Conservation (phyloP, 1,140 invertebrate genomes). For the Zophobas morio region DNA sequence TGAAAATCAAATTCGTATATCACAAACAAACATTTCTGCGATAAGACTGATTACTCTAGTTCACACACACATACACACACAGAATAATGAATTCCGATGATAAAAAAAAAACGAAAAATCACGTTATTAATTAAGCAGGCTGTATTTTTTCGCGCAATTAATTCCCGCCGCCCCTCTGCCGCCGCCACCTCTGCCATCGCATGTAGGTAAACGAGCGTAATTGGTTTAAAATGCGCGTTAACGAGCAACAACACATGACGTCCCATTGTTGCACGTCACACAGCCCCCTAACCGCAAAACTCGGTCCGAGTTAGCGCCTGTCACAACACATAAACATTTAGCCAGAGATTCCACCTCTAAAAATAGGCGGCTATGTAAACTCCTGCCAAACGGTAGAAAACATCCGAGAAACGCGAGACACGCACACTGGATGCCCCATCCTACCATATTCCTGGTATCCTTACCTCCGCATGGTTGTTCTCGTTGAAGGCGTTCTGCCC, state of each 20-base stretch:
- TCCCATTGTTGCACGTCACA: slow-evolving; percentile 2
- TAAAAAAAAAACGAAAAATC: too few species aligned
- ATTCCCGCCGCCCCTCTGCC: slow-evolving; percentile 14
- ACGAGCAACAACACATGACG: slow-evolving; percentile 3
- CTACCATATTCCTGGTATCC: slow-evolving; percentile 13
- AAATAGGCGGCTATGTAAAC: slow-evolving; percentile 52
- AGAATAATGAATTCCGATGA: too few species aligned
- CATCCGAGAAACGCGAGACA: slow-evolving; percentile 17
- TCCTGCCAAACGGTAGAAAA: slow-evolving; percentile 40
- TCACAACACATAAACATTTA: slow-evolving; percentile 23
- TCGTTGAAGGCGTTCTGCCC: slow-evolving; percentile 60
- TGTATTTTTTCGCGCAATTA: too few species aligned
- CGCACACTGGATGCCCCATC: background rate
- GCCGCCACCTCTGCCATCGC: slow-evolving; percentile 14
- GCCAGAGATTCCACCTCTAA: slow-evolving; percentile 51
- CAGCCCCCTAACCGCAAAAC: slow-evolving; percentile 8
- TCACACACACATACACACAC: too few species aligned
- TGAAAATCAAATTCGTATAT: too few species aligned
- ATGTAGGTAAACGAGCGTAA: slow-evolving; percentile 25
- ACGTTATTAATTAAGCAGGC: too few species aligned
- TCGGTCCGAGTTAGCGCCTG: slow-evolving; percentile 7
- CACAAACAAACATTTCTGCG: too few species aligned
- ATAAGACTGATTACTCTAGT: too few species aligned
- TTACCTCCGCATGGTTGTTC: slow-evolving; percentile 63
- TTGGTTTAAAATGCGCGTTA: slow-evolving; percentile 26